A percentile compares a stretch with the other conserved stretches of the same genome.
Evolutionary conservation across 2,113 vertebrate genomes (phyloP).

Genomic region (Syngnathoides biaculeatus): DNA sequence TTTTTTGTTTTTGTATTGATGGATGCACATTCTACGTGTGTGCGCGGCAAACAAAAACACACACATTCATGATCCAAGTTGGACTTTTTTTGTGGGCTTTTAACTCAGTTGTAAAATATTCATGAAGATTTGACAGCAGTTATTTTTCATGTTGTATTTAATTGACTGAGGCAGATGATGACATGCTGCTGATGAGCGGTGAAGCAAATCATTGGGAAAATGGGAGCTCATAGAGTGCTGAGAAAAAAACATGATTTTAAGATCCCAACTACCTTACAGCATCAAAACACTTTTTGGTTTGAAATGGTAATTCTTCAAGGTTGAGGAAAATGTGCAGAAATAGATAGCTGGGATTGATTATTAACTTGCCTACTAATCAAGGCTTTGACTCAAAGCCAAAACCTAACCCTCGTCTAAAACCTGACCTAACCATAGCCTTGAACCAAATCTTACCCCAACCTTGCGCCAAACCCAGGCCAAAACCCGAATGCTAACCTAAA

Average conservation of each 20-base stretch:
- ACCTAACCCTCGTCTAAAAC: too few relatives aligned
- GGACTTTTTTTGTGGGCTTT: background rate
- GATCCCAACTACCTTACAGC: background rate
- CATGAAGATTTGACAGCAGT: background rate
- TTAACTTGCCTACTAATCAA: too few relatives aligned
- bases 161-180: background rate
- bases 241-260: too few relatives aligned
- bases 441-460: too few relatives aligned
- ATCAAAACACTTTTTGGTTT: too few relatives aligned
- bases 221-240: background rate
- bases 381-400: too few relatives aligned
- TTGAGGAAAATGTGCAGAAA: too few relatives aligned
- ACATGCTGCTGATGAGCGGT: background rate
- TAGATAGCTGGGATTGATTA: too few relatives aligned
- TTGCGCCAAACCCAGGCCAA: too few relatives aligned
- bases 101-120: background rate
- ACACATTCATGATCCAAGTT: background rate
- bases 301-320: too few relatives aligned
- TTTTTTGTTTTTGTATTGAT: slow-evolving; percentile 26
- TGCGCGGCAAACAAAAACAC: slow-evolving; percentile 19
- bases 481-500: too few relatives aligned
- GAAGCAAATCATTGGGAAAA: background rate
- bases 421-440: too few relatives aligned
- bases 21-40: slow-evolving; percentile 27
- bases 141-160: background rate